Conservation (phyloP, 2,888 invertebrate genomes). For the Eupithecia dodoneata region DNA sequence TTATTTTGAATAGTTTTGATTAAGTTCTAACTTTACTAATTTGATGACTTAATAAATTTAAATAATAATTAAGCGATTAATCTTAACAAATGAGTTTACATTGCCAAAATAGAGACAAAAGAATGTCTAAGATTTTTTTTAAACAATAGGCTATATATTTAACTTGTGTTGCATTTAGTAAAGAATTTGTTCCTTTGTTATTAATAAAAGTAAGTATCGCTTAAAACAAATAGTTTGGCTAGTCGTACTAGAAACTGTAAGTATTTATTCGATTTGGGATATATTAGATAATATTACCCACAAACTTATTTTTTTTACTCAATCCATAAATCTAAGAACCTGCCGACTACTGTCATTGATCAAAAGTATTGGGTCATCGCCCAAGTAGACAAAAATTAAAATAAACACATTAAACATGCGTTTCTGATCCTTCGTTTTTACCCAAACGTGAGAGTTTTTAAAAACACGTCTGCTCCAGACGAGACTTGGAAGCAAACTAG, state of each 20-base stretch:
- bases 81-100: not conserved
- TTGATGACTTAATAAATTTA: not conserved
- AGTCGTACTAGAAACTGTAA: not conserved
- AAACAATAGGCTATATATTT: not conserved
- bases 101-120: not conserved
- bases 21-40: not conserved
- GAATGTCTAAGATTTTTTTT: not conserved
- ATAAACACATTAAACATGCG: constrained; percentile 14
- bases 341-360: not conserved
- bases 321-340: not conserved
- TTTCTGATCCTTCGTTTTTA: constrained; percentile 17
- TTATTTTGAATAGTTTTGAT: not conserved
- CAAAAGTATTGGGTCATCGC: constrained; percentile 4
- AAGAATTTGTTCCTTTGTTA: not conserved
- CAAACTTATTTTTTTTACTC: not conserved
- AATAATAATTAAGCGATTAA: not conserved
- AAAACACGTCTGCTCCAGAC: constrained; percentile 27
- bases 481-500: constrained; percentile 38
- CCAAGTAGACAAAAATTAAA: constrained; percentile 11
- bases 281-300: not conserved
- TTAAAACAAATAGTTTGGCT: not conserved
- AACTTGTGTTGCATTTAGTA: not conserved
- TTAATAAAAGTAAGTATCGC: not conserved
- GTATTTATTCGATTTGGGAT: not conserved
- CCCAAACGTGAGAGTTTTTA: constrained; percentile 30